A percentile compares a stretch with the other conserved stretches of the same genome.
These are phyloP conservation scores for Pyrrhia umbra DNA, from an alignment of 2,888 invertebrate genomes.

Conservation along the genomic window DNA sequence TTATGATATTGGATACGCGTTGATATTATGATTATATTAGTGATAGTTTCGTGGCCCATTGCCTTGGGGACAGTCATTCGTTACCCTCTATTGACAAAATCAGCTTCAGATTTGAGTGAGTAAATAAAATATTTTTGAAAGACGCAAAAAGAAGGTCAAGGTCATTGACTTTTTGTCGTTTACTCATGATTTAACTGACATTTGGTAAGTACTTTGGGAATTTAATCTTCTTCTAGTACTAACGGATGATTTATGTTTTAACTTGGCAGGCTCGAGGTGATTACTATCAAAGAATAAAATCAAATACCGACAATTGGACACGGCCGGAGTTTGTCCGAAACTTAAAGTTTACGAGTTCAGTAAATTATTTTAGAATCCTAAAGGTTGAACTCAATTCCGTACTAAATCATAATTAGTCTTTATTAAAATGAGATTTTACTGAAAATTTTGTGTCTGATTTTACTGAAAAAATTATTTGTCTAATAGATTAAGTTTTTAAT, in stretches of 20 bases:
- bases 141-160: not conserved
- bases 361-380: too few relatives aligned
- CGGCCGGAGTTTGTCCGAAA: too few relatives aligned
- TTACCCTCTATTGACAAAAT: conserved; percentile 48
- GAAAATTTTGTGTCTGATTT: too few relatives aligned
- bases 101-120: conserved; percentile 27
- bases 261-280: not conserved
- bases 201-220: not conserved
- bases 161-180: not conserved
- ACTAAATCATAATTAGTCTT: too few relatives aligned
- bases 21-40: conserved; percentile 49
- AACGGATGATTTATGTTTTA: not conserved
- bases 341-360: too few relatives aligned
- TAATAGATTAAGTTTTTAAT: too few relatives aligned
- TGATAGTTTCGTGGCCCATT: conserved; percentile 40
- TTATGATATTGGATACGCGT: conserved; percentile 42
- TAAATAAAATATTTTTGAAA: conserved; percentile 31
- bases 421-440: too few relatives aligned
- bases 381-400: too few relatives aligned
- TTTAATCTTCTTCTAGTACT: not conserved
- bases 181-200: not conserved
- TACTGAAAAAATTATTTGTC: too few relatives aligned
- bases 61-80: conserved; percentile 15
- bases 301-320: too few relatives aligned
- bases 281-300: not conserved